Conservation (phyloP, 2,888 invertebrate species). For the Leptogaster cylindrica region DNA sequence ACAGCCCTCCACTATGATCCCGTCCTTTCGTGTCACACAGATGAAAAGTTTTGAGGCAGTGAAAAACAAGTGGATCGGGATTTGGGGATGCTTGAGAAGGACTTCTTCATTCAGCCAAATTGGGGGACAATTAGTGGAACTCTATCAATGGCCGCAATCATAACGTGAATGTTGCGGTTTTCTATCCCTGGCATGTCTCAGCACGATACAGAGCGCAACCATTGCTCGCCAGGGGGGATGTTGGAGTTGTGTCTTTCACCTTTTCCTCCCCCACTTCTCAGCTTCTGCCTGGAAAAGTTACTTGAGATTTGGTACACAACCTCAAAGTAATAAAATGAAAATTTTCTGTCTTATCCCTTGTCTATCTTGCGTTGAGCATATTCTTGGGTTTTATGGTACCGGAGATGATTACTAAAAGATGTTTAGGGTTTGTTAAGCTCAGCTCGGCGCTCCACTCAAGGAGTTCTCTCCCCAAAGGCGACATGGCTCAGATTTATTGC, state of each 20-base stretch:
- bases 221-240: no score
- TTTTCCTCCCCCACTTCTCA: not conserved
- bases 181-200: not conserved
- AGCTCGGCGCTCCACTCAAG: not conserved
- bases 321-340: slow-evolving; percentile 38
- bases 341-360: slow-evolving; percentile 36
- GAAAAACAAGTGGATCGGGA: not conserved
- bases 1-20: slow-evolving; percentile 35
- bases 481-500: slow-evolving; percentile 32
- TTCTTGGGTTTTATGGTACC: slow-evolving; percentile 35
- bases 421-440: slow-evolving; percentile 33
- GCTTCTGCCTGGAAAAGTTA: slow-evolving; percentile 8
- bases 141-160: slow-evolving; percentile 35
- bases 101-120: not conserved
- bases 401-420: slow-evolving; percentile 39
- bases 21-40: slow-evolving; percentile 4
- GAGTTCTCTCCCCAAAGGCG: slow-evolving; percentile 6
- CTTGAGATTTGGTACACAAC: slow-evolving; percentile 30
- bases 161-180: slow-evolving; percentile 28
- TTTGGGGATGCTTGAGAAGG: not conserved
- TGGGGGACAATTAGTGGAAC: slow-evolving; percentile 34
- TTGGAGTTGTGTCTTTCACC: slow-evolving; percentile 18
- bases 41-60: slow-evolving; percentile 17
- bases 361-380: slow-evolving; percentile 31
- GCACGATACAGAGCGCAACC: not conserved